Evolutionary conservation across 2,797 vertebrate genomes (phyloP).

Genomic region (Sebastes hubbsi): DNA sequence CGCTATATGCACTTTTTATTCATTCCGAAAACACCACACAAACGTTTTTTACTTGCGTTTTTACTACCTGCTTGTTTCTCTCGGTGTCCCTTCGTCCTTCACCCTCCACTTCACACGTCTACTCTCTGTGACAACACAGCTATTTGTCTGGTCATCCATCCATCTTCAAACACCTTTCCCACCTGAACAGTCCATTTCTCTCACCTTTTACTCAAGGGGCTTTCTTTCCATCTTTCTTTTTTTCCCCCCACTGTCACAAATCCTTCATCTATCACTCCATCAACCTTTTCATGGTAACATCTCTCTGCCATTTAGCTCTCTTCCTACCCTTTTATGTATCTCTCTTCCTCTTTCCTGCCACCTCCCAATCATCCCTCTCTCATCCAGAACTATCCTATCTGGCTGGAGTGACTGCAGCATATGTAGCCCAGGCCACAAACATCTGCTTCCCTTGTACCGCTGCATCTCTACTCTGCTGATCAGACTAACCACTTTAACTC

Average conservation of each 20-base stretch:
- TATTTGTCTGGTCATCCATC: constrained; percentile 67
- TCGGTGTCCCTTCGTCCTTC: constrained; percentile 40
- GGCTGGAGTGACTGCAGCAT: constrained; percentile 71
- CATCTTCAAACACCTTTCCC: constrained; percentile 57
- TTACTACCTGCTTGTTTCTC: constrained; percentile 12
- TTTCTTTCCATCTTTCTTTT: constrained; percentile 23
- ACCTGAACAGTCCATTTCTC: constrained; percentile 48
- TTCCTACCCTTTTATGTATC: not conserved
- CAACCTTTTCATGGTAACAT: constrained; percentile 35
- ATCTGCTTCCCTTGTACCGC: constrained; percentile 77
- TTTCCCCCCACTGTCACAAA: constrained; percentile 24
- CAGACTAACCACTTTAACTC: constrained; percentile 74
- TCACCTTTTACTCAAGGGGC: constrained; percentile 27
- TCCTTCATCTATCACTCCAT: constrained; percentile 48
- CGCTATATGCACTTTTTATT: constrained; percentile 7
- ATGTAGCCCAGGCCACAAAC: constrained; percentile 73
- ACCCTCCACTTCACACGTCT: constrained; percentile 61
- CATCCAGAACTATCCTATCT: constrained; percentile 49
- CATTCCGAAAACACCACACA: constrained; percentile 17
- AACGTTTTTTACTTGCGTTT: constrained; percentile 18
- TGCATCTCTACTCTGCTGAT: constrained; percentile 72
- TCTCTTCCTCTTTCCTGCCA: not conserved
- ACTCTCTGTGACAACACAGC: constrained; percentile 47
- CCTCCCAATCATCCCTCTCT: constrained; percentile 3
- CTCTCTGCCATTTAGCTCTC: constrained; percentile 32